phyloP scores from a whole-genome alignment of 2,888 invertebrate species.

The Syrista parreyssii region DNA sequence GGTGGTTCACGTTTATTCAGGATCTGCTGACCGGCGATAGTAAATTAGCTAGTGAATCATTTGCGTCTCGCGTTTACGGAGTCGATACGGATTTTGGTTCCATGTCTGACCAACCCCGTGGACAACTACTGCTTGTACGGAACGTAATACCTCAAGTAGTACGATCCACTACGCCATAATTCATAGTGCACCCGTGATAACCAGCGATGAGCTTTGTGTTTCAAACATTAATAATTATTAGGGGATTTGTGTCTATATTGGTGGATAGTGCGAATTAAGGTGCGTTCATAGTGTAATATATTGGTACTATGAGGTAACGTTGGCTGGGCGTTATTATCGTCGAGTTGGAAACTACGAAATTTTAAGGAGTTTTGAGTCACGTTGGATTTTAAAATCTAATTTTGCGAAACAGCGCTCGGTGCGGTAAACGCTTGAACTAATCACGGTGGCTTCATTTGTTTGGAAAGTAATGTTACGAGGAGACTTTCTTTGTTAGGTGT shows the following conservation, averaged over 20 bases:
- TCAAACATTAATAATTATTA: background rate
- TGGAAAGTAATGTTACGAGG: background rate
- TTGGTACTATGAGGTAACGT: background rate
- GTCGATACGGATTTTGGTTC: background rate
- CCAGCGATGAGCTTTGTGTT: background rate
- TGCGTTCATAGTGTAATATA: background rate
- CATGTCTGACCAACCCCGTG: background rate
- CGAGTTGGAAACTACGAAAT: background rate
- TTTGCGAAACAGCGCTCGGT: background rate
- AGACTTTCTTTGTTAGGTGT: background rate
- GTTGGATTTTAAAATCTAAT: background rate
- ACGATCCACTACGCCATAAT: background rate
- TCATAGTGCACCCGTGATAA: background rate
- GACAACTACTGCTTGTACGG: background rate
- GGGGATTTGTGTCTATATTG: too few relatives aligned
- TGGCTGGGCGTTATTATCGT: background rate
- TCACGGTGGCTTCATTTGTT: background rate
- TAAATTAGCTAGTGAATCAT: background rate
- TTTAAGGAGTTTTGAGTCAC: background rate
- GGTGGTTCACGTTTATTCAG: background rate
- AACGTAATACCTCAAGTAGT: background rate
- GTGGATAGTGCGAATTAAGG: background rate
- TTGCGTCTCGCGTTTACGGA: background rate
- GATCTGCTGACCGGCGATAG: background rate
- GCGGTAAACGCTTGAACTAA: background rate